phyloP scores from a whole-genome alignment of 2,888 invertebrate species.

The Nowickia ferox region DNA sequence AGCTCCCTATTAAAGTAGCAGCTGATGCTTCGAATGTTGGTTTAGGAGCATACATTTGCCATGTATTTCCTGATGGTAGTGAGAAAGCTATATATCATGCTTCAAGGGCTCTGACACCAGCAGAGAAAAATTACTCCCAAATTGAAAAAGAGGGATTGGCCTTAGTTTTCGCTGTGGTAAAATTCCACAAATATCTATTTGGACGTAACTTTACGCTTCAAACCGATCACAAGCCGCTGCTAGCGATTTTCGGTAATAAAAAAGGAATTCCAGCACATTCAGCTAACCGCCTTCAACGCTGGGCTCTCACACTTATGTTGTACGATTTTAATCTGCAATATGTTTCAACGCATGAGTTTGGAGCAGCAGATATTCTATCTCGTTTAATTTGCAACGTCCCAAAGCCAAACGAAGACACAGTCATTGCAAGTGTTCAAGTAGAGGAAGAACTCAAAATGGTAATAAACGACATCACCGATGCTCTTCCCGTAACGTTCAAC shows the following conservation, averaged over 20 bases:
- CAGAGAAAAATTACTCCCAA: conserved; percentile 72
- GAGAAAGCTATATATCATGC: conserved; percentile 52
- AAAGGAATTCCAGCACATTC: conserved; percentile 72
- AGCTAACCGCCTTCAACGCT: conserved; percentile 31
- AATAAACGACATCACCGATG: conserved; percentile 1
- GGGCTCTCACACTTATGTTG: conserved; percentile 18
- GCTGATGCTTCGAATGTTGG: conserved; percentile 47
- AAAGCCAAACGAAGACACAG: conserved; percentile 33
- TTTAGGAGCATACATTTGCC: conserved; percentile 64
- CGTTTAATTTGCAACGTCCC: conserved; percentile 5
- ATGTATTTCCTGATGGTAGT: conserved; percentile 71
- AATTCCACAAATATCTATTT: conserved; percentile 57
- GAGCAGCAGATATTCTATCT: conserved; percentile 44
- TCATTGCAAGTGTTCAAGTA: conserved; percentile 14
- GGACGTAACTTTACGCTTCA: conserved; percentile 23
- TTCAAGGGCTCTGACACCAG: conserved; percentile 20
- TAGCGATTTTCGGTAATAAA: conserved; percentile 68
- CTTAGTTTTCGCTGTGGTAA: conserved; percentile 33
- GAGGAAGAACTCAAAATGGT: conserved; percentile 26
- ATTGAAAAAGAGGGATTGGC: conserved; percentile 61
- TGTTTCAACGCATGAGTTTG: conserved; percentile 29
- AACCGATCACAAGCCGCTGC: conserved; percentile 40
- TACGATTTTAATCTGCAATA: conserved; percentile 44
- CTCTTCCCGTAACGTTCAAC: conserved; percentile 35
- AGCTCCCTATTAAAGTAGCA: conserved; percentile 50